A percentile compares a stretch with the other conserved stretches of the same genome.
Conservation (phyloP, 2,113 vertebrate genomes). For the Corythaixoides concolor region DNA sequence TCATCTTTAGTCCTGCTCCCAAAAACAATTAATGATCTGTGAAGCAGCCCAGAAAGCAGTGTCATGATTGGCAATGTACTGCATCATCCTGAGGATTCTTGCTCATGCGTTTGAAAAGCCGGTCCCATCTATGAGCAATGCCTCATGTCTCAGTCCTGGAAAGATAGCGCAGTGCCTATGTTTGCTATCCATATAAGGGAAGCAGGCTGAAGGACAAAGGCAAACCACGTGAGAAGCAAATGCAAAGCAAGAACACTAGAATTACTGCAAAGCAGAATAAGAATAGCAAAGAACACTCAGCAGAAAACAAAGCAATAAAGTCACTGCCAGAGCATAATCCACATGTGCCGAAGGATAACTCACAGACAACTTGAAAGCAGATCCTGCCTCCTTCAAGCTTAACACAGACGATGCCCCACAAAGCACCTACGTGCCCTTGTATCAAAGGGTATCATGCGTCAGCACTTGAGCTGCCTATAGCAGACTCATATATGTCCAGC, state of each 20-base stretch:
- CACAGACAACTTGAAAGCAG: neutral
- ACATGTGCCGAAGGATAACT: neutral
- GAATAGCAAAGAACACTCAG: neutral
- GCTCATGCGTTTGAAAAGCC: neutral
- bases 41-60: neutral
- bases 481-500: neutral
- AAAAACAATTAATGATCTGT: neutral
- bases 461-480: neutral
- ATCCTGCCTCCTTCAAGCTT: neutral
- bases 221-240: neutral
- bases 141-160: neutral
- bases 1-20: neutral
- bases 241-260: neutral
- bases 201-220: neutral
- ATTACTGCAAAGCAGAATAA: neutral
- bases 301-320: neutral
- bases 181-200: neutral
- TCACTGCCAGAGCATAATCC: neutral
- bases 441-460: neutral
- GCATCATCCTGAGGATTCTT: neutral
- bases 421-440: neutral
- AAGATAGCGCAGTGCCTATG: neutral
- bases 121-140: neutral
- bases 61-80: rapidly evolving
- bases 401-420: neutral